Evolutionary conservation across 2,797 vertebrate species (phyloP), one percentile per base, ranked within the genome.

Genomic region (Melanotaenia maccullochi): DNA sequence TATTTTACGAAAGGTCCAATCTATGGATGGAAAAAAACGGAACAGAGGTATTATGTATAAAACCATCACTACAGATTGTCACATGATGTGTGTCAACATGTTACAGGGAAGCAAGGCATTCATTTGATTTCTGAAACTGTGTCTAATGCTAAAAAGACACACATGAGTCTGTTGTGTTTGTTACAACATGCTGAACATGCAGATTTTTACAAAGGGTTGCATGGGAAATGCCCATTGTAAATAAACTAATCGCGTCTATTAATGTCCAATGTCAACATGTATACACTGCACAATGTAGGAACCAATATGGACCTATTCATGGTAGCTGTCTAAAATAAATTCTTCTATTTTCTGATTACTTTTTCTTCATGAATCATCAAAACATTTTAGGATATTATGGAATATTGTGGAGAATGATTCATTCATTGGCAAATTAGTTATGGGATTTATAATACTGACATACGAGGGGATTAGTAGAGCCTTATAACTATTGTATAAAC

Each of bases 311-410:
- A 87, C 82, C 86, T 90, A 77, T 89, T 86, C 86, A 83, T 87
- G 87, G 88, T 92, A 87, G 87, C 86, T 82, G 86, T 91, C 74
- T 62, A 81, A 89, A 94, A 95, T 94, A 94, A 93, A 94, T 91
- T 84, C 84, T 90, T 94, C 85, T 94, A 93, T 94, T 94, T 95
- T 94, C 76, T 90, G 90, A 70, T 76, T 68, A 42, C 59, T 68
- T 77, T 87, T 87, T 71, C 40, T 82, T 80, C 67, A 74, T 87
- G 49, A 71, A 33, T 86, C 69, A 54, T 58, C 30, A 54, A 36
- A 69, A 74, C 52, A 57, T 71, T 73, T 64, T 40, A 42, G 51
- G 44, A 68, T 36, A 61, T 16, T 30, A 49, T 47, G 11, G 5
- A 69, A 62, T 66, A 54, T 51, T 54, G 42, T 16, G 22, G 28